Conservation (phyloP, 1,140 invertebrate genomes). For the Trichogramma pretiosum region DNA sequence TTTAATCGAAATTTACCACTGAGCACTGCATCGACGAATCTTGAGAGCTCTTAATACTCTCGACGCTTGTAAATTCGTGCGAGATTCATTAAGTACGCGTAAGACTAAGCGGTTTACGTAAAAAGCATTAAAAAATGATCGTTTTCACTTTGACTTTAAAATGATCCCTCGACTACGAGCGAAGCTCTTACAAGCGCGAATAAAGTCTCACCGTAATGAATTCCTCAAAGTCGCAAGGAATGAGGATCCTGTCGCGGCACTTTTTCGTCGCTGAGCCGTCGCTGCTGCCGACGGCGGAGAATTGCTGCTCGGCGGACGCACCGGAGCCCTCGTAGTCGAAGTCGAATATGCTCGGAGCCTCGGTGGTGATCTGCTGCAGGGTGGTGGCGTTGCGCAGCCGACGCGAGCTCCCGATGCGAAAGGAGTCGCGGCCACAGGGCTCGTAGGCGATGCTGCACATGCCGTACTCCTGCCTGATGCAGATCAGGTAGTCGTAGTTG, state of each 20-base stretch:
- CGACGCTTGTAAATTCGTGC: too few species aligned
- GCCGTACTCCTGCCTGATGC: constrained; percentile 58
- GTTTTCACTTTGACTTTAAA: too few species aligned
- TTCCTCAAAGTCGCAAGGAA: constrained; percentile 75
- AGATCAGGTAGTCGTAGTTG: constrained; percentile 68
- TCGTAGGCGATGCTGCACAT: constrained; percentile 70
- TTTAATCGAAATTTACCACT: too few species aligned
- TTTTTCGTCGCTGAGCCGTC: too few species aligned
- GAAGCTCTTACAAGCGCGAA: constrained; percentile 63
- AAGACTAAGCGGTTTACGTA: too few species aligned
- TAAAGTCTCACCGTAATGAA: constrained; percentile 57
- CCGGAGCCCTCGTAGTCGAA: constrained; percentile 32
- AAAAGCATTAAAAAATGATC: too few species aligned
- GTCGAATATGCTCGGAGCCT: constrained; percentile 22
- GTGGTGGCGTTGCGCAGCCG: background rate
- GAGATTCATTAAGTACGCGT: too few species aligned
- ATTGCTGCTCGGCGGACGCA: constrained; percentile 19
- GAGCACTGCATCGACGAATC: too few species aligned
- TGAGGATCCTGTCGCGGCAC: constrained; percentile 63
- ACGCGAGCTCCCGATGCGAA: constrained; percentile 51
- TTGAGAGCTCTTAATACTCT: too few species aligned
- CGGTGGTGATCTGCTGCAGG: constrained; percentile 16
- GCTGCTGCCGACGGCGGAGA: constrained; percentile 22
- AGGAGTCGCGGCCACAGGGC: constrained; percentile 65
- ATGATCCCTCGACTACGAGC: too few species aligned